Evolutionary conservation across 1,140 invertebrate species (phyloP).

Genomic region (Temnothorax nylanderi): DNA sequence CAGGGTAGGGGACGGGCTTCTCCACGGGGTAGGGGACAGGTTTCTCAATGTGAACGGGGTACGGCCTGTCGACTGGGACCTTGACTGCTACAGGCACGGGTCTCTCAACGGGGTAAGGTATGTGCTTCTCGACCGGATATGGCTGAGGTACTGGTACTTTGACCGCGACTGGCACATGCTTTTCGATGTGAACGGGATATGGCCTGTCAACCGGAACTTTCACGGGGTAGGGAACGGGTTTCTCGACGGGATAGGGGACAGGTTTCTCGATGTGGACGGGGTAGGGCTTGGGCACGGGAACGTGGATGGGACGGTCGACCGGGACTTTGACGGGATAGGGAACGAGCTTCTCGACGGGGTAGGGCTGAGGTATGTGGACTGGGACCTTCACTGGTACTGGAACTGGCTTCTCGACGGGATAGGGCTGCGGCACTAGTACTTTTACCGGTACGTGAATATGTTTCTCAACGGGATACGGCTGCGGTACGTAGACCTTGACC

Average conservation of each 20-base stretch:
- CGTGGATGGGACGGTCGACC: conserved; percentile 88
- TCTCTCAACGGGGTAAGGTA: conserved; percentile 89
- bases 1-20: conserved; percentile 89
- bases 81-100: conserved; percentile 82
- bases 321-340: conserved; percentile 88
- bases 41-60: conserved; percentile 86
- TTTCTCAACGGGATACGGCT: conserved; percentile 90
- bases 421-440: conserved; percentile 90
- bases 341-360: conserved; percentile 87
- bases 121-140: conserved; percentile 83
- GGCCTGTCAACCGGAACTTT: conserved; percentile 88
- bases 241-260: conserved; percentile 88
- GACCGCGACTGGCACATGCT: conserved; percentile 89
- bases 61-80: conserved; percentile 86
- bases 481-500: conserved; percentile 88
- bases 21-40: conserved; percentile 88
- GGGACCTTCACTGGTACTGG: conserved; percentile 88
- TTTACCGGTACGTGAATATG: conserved; percentile 88
- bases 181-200: conserved; percentile 89
- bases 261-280: conserved; percentile 90
- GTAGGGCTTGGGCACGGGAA: conserved; percentile 86
- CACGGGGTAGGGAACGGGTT: conserved; percentile 87
- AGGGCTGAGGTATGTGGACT: conserved; percentile 89
- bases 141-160: conserved; percentile 85
- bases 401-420: conserved; percentile 89